Evolutionary conservation across 1,140 invertebrate species (phyloP), one percentile per base, ranked within the genome.

Genomic region (Bombus cullumanus): DNA sequence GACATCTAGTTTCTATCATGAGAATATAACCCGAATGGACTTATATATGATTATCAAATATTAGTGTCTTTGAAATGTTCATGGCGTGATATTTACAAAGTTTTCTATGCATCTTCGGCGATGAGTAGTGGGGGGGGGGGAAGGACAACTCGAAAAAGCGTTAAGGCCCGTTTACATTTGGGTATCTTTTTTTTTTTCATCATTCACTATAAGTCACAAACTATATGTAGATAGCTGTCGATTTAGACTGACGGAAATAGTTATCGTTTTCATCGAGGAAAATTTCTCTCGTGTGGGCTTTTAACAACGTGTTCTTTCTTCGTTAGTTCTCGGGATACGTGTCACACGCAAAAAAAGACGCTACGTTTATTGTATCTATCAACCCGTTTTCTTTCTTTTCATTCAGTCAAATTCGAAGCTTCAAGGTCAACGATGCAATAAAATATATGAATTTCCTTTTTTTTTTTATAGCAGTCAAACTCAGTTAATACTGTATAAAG

Each of bases 391-490:
- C 3, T 37, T 41, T 39, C 28, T 41, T 22, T 41, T 59, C 68
- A 15, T 57, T 85, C 84, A 81, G 84, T 85, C 84, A 71, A 81
- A 85, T 74, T 85, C 78, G 79, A 81, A 85, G 71, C 72, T 75
- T 85, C n/a, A 85, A 85, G 71, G n/a, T 85, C 84, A 85, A 85
- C 84, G 84, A 85, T 75, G 84, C 84, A 41, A 85, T 85, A 85
- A 85, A 85, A 85, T 85, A 85, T 79, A 85, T 85, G 59, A 74
- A 75, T 53, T 81, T 62, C 47, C 18, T 53, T 53, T 53, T 53
- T 47, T 34, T 53, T 53, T 73, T 75, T 47, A 66, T 18, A 81
- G 78, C 69, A 81, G 71, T 85, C 59, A 57, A 85, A 74, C 69
- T 85, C 83, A 81, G 71, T 74, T 85, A 81, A 85, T 85, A 85